phyloP scores from a whole-genome alignment of 2,113 vertebrate genomes.

The Barnardius zonarius region DNA sequence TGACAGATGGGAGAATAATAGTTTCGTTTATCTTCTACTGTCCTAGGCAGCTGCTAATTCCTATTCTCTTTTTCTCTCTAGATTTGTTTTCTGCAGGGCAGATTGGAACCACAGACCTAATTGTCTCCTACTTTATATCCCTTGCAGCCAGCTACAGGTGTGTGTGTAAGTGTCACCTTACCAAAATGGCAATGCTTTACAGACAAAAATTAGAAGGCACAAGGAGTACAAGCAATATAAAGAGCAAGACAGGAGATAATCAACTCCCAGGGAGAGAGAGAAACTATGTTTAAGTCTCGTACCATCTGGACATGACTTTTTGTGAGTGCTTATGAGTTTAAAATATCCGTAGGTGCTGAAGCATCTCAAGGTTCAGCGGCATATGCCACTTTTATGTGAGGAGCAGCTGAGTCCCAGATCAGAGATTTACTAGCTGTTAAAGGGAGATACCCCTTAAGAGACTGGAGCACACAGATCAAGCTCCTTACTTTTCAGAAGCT shows the following conservation, averaged over 20 bases:
- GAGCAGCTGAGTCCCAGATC: constrained; percentile 37
- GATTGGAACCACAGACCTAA: constrained; percentile 17
- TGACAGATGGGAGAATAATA: constrained; percentile 28
- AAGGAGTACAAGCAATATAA: constrained; percentile 26
- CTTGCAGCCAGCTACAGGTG: neutral
- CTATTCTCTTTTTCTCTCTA: neutral
- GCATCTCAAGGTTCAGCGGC: neutral
- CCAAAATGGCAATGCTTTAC: neutral
- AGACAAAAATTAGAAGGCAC: constrained; percentile 22
- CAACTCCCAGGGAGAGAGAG: neutral
- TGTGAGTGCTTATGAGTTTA: constrained; percentile 8
- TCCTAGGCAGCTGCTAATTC: constrained; percentile 9
- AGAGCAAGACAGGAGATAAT: constrained; percentile 11
- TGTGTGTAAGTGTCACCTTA: neutral
- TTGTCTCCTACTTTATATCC: constrained; percentile 16
- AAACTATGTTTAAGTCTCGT: neutral
- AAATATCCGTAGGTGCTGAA: constrained; percentile 49
- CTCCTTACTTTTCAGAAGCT: neutral
- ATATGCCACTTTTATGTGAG: neutral
- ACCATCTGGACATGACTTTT: constrained; percentile 19
- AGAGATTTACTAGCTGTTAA: neutral
- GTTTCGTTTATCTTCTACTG: constrained; percentile 21
- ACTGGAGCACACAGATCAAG: neutral
- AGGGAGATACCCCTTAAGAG: neutral
- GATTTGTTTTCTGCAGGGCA: constrained; percentile 19